Base-by-base conservation (phyloP, 2,888 invertebrate genomes). In the Bellardia bayeri region DNA sequence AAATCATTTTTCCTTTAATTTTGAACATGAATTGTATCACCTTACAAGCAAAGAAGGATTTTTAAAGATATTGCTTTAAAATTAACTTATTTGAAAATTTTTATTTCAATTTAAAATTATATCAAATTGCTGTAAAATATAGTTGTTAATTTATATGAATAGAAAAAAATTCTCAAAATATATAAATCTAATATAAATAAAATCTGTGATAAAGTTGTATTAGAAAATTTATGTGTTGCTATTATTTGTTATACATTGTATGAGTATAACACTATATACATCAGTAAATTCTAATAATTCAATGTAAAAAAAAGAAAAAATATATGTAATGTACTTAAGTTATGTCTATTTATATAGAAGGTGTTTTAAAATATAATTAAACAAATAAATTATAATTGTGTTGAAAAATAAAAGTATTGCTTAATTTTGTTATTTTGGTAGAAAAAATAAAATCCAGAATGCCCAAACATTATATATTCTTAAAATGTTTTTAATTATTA, bases 121-220 rank as follows among this genome's bases (percentile, higher is more conserved):
- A 56, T 23, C 16, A 23, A 23, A 23, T 23, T 56, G 56, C 56
- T 56, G 56, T 56, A 45, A 45, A 56, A 23, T 23, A 56, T 56
- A 56, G n/a, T n/a, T 51, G 51, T 51, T 51, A 51, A 13, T 51
- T 51, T 51, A n/a, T n/a, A 14, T n/a, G 5, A 51, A 51, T 51
- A 51, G n/a, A n/a, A 51, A 64, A 16, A 9, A n/a, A 63, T 64
- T 64, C 37, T 1, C n/a, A 64, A 64, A 33, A 37, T 51, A 69
- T 40, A 49, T 63, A 63, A 63, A 63, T 51, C 51, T 51, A 64
- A 69, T 45, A 72, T 58, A 58, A 72, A 54, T 74, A 74, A 75
- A 82, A 82, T 72, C 82, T 82, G 82, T 82, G 82, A 82, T 82
- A 82, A 82, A 63, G 72, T 74, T 72, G 64, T 82, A 82, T 78